Percentiles rank a stretch among this genome's conserved stretches.
phyloP scores from a whole-genome alignment of 2,113 vertebrate genomes.

The Sinocyclocheilus rhinocerous region DNA sequence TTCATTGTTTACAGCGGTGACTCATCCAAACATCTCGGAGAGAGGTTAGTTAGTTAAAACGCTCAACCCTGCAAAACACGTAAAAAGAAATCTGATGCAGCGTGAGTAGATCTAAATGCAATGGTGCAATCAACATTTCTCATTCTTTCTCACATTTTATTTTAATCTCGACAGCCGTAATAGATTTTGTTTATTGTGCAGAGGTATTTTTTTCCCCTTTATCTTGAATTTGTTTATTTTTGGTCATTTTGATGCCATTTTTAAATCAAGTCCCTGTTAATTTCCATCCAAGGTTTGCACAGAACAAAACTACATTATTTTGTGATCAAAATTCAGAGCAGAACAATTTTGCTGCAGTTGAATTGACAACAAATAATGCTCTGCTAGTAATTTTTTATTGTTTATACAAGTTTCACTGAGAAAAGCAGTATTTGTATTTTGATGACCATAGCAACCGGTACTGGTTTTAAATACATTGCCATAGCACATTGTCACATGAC shows the following conservation, averaged over 20 bases:
- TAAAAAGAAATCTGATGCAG: background rate
- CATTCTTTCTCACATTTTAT: background rate
- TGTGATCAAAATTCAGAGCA: background rate
- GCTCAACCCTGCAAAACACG: background rate
- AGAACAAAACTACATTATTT: background rate
- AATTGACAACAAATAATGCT: background rate
- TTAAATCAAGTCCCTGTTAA: background rate
- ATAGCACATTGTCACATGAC: conserved; percentile 37
- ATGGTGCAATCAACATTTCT: background rate
- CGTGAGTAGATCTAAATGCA: background rate
- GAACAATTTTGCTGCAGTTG: background rate
- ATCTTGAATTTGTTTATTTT: background rate
- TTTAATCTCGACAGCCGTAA: background rate
- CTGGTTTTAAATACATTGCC: conserved; percentile 23
- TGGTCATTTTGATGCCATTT: too few species aligned
- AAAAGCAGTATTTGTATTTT: conserved; percentile 11
- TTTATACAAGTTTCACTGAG: background rate
- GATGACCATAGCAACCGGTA: background rate
- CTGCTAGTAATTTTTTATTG: background rate
- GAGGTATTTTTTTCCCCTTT: background rate
- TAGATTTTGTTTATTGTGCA: background rate
- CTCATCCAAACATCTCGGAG: background rate
- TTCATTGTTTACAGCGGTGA: background rate
- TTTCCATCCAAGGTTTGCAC: background rate
- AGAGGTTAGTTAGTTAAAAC: background rate